A percentile compares a stretch with the other conserved stretches of the same genome.
These are phyloP conservation scores for Scolanthus callimorphus DNA, from an alignment of 92 coral and sea anemone species.

Conservation along the genomic window DNA sequence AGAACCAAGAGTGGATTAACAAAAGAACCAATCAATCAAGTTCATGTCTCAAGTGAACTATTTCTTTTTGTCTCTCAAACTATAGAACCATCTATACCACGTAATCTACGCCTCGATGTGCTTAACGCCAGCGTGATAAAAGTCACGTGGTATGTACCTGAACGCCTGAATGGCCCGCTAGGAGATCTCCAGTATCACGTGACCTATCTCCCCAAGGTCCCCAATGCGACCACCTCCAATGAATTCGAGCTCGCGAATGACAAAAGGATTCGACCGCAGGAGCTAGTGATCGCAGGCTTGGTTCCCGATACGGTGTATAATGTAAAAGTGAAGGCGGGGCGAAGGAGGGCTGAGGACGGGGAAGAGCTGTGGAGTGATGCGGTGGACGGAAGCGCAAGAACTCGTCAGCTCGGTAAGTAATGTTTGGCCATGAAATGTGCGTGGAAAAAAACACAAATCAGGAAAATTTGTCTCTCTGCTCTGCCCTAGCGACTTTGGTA, in stretches of 20 bases:
- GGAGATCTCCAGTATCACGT: slow-evolving; percentile 52
- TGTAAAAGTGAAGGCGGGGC: slow-evolving; percentile 60
- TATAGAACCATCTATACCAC: slow-evolving; percentile 71
- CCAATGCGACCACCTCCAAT: slow-evolving; percentile 20
- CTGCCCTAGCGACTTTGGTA: no score
- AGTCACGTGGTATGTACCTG: slow-evolving; percentile 64
- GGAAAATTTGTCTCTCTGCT: no score
- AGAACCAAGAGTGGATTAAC: no score
- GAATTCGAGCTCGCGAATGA: slow-evolving; percentile 31
- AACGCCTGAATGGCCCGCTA: slow-evolving; percentile 58
- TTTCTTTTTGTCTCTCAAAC: neutral
- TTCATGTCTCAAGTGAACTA: neutral
- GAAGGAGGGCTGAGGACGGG: slow-evolving; percentile 51
- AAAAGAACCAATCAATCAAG: no score
- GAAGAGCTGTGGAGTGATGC: slow-evolving; percentile 49
- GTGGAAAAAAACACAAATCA: no score
- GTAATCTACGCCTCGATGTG: slow-evolving; percentile 26
- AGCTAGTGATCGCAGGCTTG: slow-evolving; percentile 32
- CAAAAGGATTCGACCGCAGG: slow-evolving; percentile 22
- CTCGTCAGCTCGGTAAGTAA: slow-evolving; percentile 74
- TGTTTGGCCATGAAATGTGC: no score
- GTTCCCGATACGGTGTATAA: slow-evolving; percentile 53
- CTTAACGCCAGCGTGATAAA: slow-evolving; percentile 36
- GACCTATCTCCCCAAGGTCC: slow-evolving; percentile 25
- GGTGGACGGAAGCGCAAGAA: slow-evolving; percentile 25